phyloP scores from a whole-genome alignment of 2,888 invertebrate genomes.

The Metacarcinus magister region DNA sequence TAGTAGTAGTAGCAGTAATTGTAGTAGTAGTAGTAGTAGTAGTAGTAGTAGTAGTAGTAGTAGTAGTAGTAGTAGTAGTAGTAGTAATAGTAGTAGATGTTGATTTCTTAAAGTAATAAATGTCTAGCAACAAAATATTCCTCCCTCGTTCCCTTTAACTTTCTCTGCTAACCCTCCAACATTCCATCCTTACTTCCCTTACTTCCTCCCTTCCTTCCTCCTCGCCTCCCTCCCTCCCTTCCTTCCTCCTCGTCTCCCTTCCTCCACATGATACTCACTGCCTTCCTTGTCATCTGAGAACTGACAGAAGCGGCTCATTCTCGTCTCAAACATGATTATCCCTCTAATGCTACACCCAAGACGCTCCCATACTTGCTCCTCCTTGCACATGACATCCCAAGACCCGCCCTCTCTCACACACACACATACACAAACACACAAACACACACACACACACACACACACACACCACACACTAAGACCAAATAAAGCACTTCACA shows the following conservation, averaged over 20 bases:
- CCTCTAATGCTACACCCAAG: not conserved
- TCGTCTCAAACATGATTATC: constrained; percentile 32
- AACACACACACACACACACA: not conserved
- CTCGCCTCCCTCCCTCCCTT: not conserved
- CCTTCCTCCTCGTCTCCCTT: not conserved
- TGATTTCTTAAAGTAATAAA: no score
- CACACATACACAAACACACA: not conserved
- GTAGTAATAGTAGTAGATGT: constrained; percentile 10
- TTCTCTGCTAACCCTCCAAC: not conserved
- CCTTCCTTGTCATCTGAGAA: not conserved
- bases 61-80: constrained; percentile 46
- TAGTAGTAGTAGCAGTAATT: not conserved
- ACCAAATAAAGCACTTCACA: not conserved
- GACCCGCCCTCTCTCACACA: not conserved
- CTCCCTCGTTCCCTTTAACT: not conserved
- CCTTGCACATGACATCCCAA: not conserved
- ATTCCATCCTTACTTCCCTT: not conserved
- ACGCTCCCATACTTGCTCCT: not conserved
- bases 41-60: constrained; percentile 39
- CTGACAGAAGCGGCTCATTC: constrained; percentile 22
- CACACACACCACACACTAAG: constrained; percentile 41
- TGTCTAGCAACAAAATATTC: not conserved
- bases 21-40: not conserved
- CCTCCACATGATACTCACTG: not conserved
- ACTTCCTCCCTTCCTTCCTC: not conserved